Evolutionary conservation across 2,113 vertebrate species (phyloP).

Genomic region (Bucco capensis): DNA sequence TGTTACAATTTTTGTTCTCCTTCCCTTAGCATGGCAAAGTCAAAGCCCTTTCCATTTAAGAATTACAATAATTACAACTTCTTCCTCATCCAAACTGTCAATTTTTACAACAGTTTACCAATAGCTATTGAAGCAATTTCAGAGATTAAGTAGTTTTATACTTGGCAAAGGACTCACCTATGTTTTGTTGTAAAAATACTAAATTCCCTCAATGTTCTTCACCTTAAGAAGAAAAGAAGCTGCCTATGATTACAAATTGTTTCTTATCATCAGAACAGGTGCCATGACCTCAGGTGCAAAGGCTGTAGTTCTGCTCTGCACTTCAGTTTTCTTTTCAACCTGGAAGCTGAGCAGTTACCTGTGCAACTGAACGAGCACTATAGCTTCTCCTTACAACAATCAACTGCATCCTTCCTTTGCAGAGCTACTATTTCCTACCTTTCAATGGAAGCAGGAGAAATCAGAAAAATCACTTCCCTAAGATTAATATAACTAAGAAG

Average conservation of each 20-base stretch:
- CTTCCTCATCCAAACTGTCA: not conserved
- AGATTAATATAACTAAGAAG: not conserved
- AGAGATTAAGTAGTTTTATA: not conserved
- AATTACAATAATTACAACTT: not conserved
- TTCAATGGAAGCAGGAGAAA: not conserved
- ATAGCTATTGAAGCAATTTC: not conserved
- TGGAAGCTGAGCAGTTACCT: not conserved
- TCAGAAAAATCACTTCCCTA: not conserved
- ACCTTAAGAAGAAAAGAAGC: not conserved
- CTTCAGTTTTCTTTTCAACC: not conserved
- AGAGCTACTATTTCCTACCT: not conserved
- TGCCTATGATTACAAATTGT: not conserved
- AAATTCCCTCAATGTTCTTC: not conserved
- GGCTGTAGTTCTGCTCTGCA: not conserved
- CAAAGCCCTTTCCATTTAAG: not conserved
- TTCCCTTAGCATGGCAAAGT: not conserved
- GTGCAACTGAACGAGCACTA: not conserved
- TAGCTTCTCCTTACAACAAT: not conserved
- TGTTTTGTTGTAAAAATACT: not conserved
- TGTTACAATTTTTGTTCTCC: not conserved
- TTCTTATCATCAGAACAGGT: not conserved
- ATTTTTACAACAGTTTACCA: not conserved
- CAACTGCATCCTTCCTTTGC: not conserved
- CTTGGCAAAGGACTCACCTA: not conserved
- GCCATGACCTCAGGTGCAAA: not conserved